A percentile compares a stretch with the other conserved stretches of the same genome.
Evolutionary conservation across 2,888 invertebrate genomes (phyloP).

Genomic region (Homarus gammarus): DNA sequence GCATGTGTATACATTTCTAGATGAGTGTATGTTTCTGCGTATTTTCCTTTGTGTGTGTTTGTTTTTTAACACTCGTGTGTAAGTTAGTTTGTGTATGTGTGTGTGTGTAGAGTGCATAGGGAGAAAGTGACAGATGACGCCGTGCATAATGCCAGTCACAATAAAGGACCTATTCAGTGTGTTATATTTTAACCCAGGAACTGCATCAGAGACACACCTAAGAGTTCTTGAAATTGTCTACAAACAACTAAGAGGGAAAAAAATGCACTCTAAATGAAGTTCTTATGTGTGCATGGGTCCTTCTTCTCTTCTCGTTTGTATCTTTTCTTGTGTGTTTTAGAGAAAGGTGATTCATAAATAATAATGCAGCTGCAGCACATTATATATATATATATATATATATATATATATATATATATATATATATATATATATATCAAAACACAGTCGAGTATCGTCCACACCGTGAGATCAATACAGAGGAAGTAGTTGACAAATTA

Average conservation of each 20-base stretch:
- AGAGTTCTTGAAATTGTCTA: no score
- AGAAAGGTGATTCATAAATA: neutral
- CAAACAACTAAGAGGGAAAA: neutral
- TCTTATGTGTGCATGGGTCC: neutral
- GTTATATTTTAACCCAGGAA: no score
- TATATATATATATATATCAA: slow-evolving; percentile 35
- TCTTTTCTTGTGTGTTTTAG: neutral
- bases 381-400: slow-evolving; percentile 44
- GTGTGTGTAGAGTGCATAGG: no score
- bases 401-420: slow-evolving; percentile 41
- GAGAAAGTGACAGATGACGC: no score
- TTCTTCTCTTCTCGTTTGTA: neutral
- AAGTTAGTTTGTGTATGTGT: no score
- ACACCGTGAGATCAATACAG: neutral
- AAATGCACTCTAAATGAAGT: neutral
- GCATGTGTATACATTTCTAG: neutral
- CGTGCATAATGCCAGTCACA: no score
- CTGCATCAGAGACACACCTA: no score
- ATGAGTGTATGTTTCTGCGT: no score
- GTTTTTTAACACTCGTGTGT: no score
- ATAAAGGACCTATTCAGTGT: no score
- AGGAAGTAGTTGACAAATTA: neutral
- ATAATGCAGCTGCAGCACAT: neutral
- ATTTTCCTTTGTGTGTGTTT: no score
- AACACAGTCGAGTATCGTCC: neutral